Conservation (phyloP, 1,140 invertebrate species). For the Ectropis grisescens region DNA sequence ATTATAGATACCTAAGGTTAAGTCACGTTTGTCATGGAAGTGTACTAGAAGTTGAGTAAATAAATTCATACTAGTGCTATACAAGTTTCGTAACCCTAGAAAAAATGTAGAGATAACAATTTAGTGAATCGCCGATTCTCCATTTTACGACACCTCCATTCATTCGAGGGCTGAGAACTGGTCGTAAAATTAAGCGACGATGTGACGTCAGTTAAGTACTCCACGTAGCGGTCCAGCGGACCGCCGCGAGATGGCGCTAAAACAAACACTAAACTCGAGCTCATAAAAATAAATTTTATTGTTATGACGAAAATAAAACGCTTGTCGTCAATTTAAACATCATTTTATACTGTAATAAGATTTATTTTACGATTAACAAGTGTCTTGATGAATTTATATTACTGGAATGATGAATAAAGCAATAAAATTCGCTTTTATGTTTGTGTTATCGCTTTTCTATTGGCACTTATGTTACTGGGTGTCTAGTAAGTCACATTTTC, state of each 20-base stretch:
- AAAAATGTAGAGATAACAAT: slow-evolving; percentile 5
- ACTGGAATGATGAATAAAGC: slow-evolving; percentile 61
- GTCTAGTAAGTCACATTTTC: slow-evolving; percentile 43
- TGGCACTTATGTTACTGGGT: slow-evolving; percentile 26
- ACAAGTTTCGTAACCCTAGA: no score
- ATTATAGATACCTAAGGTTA: no score
- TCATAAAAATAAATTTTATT: slow-evolving; percentile 70
- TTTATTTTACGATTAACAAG: slow-evolving; percentile 70
- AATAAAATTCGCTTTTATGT: slow-evolving; percentile 61
- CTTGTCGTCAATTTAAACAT: slow-evolving; percentile 69
- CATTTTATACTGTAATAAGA: slow-evolving; percentile 66
- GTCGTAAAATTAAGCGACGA: slow-evolving; percentile 34
- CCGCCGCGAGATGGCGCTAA: slow-evolving; percentile 43
- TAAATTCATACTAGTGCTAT: no score
- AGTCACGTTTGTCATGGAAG: no score
- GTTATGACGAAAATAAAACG: slow-evolving; percentile 70
- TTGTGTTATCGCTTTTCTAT: slow-evolving; percentile 51
- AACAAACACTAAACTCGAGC: slow-evolving; percentile 20
- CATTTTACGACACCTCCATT: slow-evolving; percentile 41
- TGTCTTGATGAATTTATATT: slow-evolving; percentile 67
- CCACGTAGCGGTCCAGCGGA: slow-evolving; percentile 21
- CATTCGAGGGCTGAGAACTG: slow-evolving; percentile 33
- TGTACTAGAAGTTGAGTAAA: no score
- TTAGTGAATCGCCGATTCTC: slow-evolving; percentile 25
- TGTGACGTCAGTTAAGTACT: slow-evolving; percentile 41